These are phyloP conservation scores for Hoplias malabaricus DNA, from an alignment of 2,113 vertebrate species.

Conservation along the genomic window DNA sequence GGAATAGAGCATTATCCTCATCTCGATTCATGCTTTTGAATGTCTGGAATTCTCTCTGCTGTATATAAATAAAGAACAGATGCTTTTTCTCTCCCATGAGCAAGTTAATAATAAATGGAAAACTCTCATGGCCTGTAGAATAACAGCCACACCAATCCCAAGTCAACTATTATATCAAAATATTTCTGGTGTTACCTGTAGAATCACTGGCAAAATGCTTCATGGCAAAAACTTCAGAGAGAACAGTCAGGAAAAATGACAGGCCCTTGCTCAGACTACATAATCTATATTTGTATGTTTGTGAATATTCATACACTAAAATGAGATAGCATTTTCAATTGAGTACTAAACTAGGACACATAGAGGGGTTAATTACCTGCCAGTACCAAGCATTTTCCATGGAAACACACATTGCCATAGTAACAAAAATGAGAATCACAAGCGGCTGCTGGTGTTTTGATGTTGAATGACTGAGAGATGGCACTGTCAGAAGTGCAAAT, in stretches of 20 bases:
- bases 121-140: not conserved
- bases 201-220: not conserved
- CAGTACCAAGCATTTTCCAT: constrained; percentile 51
- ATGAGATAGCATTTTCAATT: constrained; percentile 1
- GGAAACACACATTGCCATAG: constrained; percentile 61
- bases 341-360: constrained; percentile 36
- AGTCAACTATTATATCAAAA: not conserved
- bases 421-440: constrained; percentile 53
- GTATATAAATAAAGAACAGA: too few relatives aligned
- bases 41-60: too few relatives aligned
- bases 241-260: not conserved
- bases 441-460: constrained; percentile 40
- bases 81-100: not conserved
- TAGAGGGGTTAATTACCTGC: constrained; percentile 58
- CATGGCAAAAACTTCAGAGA: not conserved
- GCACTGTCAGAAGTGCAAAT: constrained; percentile 55
- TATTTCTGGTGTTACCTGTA: not conserved
- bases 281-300: not conserved
- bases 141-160: not conserved
- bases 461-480: constrained; percentile 41
- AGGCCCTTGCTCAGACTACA: not conserved
- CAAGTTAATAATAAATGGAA: not conserved
- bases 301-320: constrained; percentile 6
- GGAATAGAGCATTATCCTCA: too few relatives aligned
- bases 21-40: too few relatives aligned